Evolutionary conservation across 2,888 invertebrate genomes (phyloP), one percentile per base, ranked within the genome.

Genomic region (Hyppa rectilinea): DNA sequence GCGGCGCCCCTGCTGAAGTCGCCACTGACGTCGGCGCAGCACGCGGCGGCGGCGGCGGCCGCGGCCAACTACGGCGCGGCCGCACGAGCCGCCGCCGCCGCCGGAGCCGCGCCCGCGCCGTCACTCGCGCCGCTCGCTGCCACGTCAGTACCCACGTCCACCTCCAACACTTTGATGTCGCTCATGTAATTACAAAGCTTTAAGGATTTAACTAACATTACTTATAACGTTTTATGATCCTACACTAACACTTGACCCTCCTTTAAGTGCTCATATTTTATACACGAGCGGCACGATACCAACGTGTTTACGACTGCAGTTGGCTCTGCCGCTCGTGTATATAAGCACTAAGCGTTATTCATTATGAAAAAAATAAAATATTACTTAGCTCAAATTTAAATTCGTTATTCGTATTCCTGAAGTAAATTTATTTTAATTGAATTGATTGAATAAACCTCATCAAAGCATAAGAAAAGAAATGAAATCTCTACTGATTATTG

Each of bases 11-110:
- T 98, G 94, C 96, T 98, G 96, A 98, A 98, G 97, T 97, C 98
- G 80, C 98, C 98, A 92, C 96, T 98, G 95, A 98, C 97, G 93
- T 96, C 97, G 93, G 98, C 98, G 93, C 98, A 98, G 96, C 98
- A 98, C 96, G 98, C 98, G 83, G 98, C 98, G 87, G 98, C 98
- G 91, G 98, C 98, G 91, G 98, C 98, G 79, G 98, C 98, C 87
- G 98, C 98, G 69, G 98, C 98, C 82, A 98, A 98, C 95, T 98
- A 98, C 90, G 98, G 98, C 78, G 98, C 98, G 45, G 98, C 98
- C 83, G 98, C 98, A 83, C 96, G 98, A 85, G 98, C 98, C 83
- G 98, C 98, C 87, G 97, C 97, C 86, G 98, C 98, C 84, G 98
- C 98, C 71, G 93, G 97, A 97, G 95, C 97, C 96, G 87, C 89